phyloP scores from a whole-genome alignment of 2,113 vertebrate species.

The Calyptommatus sinebrachiatus region DNA sequence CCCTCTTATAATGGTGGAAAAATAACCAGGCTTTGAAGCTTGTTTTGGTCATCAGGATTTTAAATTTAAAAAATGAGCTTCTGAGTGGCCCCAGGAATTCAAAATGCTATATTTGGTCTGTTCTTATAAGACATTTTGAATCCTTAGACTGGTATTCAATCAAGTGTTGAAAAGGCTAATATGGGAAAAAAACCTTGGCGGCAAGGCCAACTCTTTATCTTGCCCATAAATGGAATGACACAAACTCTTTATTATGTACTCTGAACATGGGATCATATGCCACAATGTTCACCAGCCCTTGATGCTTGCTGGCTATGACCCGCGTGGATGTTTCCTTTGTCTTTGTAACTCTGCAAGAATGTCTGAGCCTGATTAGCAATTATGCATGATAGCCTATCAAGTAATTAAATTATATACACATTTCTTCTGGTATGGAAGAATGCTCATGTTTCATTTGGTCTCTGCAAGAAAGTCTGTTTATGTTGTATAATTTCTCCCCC shows the following conservation, averaged over 20 bases:
- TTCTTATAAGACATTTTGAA: constrained; percentile 27
- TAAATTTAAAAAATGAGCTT: constrained; percentile 31
- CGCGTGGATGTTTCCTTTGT: constrained; percentile 44
- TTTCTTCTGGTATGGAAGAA: constrained; percentile 42
- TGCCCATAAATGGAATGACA: constrained; percentile 72
- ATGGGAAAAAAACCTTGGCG: constrained; percentile 50
- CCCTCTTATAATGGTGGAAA: constrained; percentile 46
- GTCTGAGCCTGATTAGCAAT: constrained; percentile 48
- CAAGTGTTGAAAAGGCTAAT: constrained; percentile 51
- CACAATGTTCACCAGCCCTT: constrained; percentile 43
- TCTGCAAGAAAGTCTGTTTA: constrained; percentile 35
- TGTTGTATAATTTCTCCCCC: constrained; percentile 1
- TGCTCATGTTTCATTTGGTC: constrained; percentile 30
- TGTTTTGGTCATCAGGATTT: constrained; percentile 19
- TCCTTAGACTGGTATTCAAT: constrained; percentile 35
- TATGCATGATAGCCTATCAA: constrained; percentile 47
- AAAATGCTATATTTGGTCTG: constrained; percentile 2
- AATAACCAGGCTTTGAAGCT: constrained; percentile 30
- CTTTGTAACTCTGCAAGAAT: constrained; percentile 50
- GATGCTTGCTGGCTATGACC: constrained; percentile 46
- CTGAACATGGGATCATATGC: constrained; percentile 55
- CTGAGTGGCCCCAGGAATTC: constrained; percentile 9
- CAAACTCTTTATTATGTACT: constrained; percentile 52
- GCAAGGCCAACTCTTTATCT: constrained; percentile 61
- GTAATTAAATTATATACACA: constrained; percentile 41